Base-by-base conservation (phyloP, 2,797 vertebrate genomes). In the Podargus strigoides region DNA sequence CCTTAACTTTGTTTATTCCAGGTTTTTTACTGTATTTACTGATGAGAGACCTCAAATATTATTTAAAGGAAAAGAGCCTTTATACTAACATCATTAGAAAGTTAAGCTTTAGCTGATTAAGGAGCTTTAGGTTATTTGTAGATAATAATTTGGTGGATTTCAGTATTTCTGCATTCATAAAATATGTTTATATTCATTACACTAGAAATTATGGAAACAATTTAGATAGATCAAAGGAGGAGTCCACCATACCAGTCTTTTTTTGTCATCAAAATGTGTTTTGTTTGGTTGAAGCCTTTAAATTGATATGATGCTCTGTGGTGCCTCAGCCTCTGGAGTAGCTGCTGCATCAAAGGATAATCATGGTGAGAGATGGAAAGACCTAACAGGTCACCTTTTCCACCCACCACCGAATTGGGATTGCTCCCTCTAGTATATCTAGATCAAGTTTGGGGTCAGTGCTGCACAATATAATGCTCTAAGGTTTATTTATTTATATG, bases 401-500 rank as follows among this genome's bases (percentile, higher is more conserved):
- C 52, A 64, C 73, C 79, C 44, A 15, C 63, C 39, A 22, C 67
- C 73, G 90, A 90, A 93, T 49, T 91, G 87, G 69, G 59, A 76
- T 67, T 63, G 55, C 42, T 89, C 81, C 79, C 73, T 78, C 1
- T 7, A 50, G 64, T 66, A 4, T 41, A 41, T 49, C 50, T 63
- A 13, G 5, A 83, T 94, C 76, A 46, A 34, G 10, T 84, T 9
- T 68, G 70, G 79, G 79, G 63, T 88, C 92, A 95, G 22, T 58
- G 44, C 85, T 89, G 55, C 70, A 42, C 62, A 56, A 27, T 34
- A 28, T 34, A 78, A 49, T 44, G 46, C 64, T 81, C 28, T 39
- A 49, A 90, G 47, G 30, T 84, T 90, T 93, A 56, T 92, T 94
- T 95, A 93, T 93, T 95, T 90, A 77, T 90, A 63, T 74, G 78